Evolutionary conservation across 2,797 vertebrate species (phyloP).

Genomic region (Crax fasciolata): DNA sequence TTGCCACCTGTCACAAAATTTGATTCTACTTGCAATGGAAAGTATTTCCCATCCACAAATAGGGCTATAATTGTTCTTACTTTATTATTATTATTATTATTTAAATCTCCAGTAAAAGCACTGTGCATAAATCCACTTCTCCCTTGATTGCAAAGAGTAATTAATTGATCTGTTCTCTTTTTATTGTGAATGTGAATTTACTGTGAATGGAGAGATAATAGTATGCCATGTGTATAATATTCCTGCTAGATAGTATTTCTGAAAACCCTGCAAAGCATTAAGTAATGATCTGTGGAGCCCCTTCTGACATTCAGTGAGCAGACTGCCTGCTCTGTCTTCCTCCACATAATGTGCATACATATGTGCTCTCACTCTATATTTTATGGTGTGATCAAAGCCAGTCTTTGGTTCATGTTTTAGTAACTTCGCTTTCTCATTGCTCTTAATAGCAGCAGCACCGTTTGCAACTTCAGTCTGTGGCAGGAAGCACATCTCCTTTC

Average conservation of each 20-base stretch:
- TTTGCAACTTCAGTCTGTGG: not conserved
- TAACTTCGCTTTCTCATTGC: not conserved
- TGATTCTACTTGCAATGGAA: not conserved
- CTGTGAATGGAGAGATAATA: not conserved
- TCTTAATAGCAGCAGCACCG: not conserved
- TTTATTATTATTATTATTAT: not conserved
- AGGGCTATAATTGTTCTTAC: not conserved
- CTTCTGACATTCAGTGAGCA: not conserved
- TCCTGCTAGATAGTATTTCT: not conserved
- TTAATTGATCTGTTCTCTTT: slow-evolving; percentile 3
- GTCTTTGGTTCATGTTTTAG: not conserved
- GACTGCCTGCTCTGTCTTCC: not conserved
- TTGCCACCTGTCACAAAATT: not conserved
- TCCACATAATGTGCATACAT: not conserved
- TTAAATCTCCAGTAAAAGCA: not conserved
- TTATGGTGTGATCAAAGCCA: not conserved
- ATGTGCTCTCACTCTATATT: not conserved
- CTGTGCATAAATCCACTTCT: not conserved
- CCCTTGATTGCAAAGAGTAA: not conserved
- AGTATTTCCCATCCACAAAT: not conserved
- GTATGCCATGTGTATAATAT: not conserved
- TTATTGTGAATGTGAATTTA: too few species aligned
- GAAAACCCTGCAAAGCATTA: not conserved
- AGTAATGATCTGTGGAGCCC: slow-evolving; percentile 1
- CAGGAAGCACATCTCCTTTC: slow-evolving; percentile 5